phyloP scores from a whole-genome alignment of 92 coral and sea anemone species.

The Parazoanthus darwini region DNA sequence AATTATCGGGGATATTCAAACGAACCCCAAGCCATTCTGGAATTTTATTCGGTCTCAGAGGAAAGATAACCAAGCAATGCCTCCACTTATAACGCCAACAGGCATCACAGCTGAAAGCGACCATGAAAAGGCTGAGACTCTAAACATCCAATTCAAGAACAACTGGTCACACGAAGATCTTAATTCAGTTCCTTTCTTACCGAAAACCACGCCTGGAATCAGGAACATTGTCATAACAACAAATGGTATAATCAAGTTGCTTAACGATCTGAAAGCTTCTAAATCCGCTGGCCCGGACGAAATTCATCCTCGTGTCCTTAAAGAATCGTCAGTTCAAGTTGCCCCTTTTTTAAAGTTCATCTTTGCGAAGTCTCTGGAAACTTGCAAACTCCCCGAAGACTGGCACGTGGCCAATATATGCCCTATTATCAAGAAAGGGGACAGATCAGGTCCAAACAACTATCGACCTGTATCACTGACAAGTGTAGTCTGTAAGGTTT shows the following conservation, averaged over 20 bases:
- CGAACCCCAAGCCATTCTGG: neutral
- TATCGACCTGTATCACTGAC: too few relatives aligned
- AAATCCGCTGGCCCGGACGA: neutral
- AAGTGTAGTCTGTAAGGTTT: too few relatives aligned
- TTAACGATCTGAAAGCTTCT: neutral
- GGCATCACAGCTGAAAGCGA: neutral
- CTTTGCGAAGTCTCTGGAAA: too few relatives aligned
- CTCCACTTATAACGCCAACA: too few relatives aligned
- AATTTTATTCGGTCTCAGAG: neutral
- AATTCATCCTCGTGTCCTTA: neutral
- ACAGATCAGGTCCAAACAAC: too few relatives aligned
- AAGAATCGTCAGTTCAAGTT: too few relatives aligned
- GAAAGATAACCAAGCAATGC: too few relatives aligned
- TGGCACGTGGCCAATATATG: too few relatives aligned
- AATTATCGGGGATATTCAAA: neutral
- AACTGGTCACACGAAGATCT: neutral
- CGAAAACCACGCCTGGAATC: neutral
- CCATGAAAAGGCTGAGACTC: neutral
- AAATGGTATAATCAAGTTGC: neutral
- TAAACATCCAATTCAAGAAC: neutral
- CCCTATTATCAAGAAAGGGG: too few relatives aligned
- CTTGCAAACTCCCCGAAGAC: too few relatives aligned
- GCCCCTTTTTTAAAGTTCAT: too few relatives aligned
- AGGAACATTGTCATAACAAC: neutral
- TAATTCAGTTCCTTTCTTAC: neutral